Evolutionary conservation across 2,888 invertebrate species (phyloP), one percentile per base, ranked within the genome.

Genomic region (Polydrusus pterygomalis): DNA sequence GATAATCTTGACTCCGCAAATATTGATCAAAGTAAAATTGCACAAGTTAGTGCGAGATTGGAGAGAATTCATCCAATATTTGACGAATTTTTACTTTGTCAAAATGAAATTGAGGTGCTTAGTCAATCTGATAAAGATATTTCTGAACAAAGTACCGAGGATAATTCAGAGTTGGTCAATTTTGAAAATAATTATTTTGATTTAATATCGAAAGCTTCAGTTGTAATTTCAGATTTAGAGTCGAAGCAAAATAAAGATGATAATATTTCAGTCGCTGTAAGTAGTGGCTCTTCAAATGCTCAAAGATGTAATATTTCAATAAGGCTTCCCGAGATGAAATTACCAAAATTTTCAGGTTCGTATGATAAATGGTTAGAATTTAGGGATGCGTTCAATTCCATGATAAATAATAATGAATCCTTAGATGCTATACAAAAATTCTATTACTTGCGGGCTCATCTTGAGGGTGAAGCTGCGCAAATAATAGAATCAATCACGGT

Each of bases 391-490:
- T n/a, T 54, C 17, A 9, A 6, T 10, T 54, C 54, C 3, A 54
- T 54, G 25, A 54, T 54, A 9, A n/a, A 54, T 25, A 54, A 54
- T 10, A 54, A 54, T 25, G 54, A 54, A 2, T 54, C 54, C 10
- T 25, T 54, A 25, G 17, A n/a, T n/a, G n/a, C n/a, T n/a, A n/a
- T n/a, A n/a, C n/a, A n/a, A n/a, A n/a, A n/a, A n/a, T n/a, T n/a
- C n/a, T n/a, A n/a, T n/a, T n/a, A n/a, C n/a, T n/a, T n/a, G n/a
- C n/a, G n/a, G n/a, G n/a, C n/a, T n/a, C 13, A 38, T 43, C 18
- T 70, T 7, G 40, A 60, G 43, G 70, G 63, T 15, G 54, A 63
- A 15, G n/a, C n/a, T n/a, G n/a, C n/a, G n/a, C n/a, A n/a, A n/a
- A n/a, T n/a, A n/a, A n/a, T n/a, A n/a, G n/a, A 70, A n/a, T 25